These are phyloP conservation scores for Pseudochirops cupreus DNA, from an alignment of 2,797 vertebrate genomes.

Conservation along the genomic window DNA sequence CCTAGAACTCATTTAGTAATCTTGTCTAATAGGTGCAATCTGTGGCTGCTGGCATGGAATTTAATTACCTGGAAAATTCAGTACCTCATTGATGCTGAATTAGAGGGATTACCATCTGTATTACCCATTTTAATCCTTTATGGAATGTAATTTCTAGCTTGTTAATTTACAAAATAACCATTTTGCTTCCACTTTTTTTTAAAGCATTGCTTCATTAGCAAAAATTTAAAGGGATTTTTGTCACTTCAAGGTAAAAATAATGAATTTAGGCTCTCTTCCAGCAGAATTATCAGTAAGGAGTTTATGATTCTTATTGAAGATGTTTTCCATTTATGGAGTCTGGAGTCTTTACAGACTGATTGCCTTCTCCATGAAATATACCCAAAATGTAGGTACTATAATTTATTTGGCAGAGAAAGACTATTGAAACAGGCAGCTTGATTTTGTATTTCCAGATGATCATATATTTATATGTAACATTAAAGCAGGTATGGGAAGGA, in stretches of 20 bases:
- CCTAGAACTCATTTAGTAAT: not conserved
- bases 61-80: conserved; percentile 8
- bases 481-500: not conserved
- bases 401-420: not conserved
- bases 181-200: not conserved
- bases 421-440: not conserved
- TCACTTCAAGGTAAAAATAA: not conserved
- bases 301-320: not conserved
- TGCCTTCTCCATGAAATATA: not conserved
- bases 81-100: not conserved
- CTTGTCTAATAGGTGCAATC: not conserved
- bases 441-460: not conserved
- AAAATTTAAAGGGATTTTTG: not conserved
- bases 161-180: conserved; percentile 1
- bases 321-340: not conserved
- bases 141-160: not conserved
- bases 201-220: not conserved
- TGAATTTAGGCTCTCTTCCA: not conserved
- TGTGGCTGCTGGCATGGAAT: not conserved
- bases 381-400: not conserved
- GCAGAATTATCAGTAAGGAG: not conserved
- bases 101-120: not conserved
- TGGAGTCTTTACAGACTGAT: not conserved
- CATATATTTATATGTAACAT: not conserved
- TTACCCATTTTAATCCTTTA: not conserved